phyloP scores from a whole-genome alignment of 2,113 vertebrate species.

The Sporophila hypoxantha region DNA sequence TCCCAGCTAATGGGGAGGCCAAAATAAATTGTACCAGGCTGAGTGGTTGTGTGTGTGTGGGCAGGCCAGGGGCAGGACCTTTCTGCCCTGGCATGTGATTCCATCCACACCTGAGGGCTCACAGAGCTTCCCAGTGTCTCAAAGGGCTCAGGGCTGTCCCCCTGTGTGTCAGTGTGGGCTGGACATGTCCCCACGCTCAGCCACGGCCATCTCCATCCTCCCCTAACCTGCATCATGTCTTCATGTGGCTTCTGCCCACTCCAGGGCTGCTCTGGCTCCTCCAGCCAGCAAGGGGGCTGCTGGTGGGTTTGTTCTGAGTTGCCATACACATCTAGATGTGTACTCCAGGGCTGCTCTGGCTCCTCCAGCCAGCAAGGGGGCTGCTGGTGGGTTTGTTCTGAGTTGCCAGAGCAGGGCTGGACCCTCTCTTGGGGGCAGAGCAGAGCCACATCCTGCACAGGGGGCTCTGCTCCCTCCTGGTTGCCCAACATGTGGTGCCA shows the following conservation, averaged over 20 bases:
- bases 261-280: neutral
- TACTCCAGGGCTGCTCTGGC: neutral
- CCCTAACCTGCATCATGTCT: neutral
- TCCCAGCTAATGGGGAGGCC: neutral
- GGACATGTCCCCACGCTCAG: neutral
- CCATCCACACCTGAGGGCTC: neutral
- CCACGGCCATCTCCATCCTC: neutral
- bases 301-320: neutral
- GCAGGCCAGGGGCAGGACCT: neutral
- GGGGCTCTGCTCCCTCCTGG: neutral
- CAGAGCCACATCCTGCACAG: fast-evolving
- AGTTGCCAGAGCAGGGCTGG: neutral
- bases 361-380: neutral
- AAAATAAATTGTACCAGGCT: neutral
- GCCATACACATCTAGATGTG: too few relatives aligned
- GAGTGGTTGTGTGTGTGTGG: neutral
- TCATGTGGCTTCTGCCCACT: neutral
- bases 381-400: neutral
- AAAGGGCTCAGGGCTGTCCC: neutral
- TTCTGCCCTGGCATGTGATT: neutral
- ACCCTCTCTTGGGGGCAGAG: fast-evolving
- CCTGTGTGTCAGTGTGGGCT: neutral
- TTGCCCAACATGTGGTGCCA: neutral
- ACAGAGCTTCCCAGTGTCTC: neutral
- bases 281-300: neutral